Percentiles rank a stretch among this genome's conserved stretches.
These are phyloP conservation scores for Dicrurus megarhynchus DNA, from an alignment of 2,113 vertebrate genomes.

Conservation along the genomic window DNA sequence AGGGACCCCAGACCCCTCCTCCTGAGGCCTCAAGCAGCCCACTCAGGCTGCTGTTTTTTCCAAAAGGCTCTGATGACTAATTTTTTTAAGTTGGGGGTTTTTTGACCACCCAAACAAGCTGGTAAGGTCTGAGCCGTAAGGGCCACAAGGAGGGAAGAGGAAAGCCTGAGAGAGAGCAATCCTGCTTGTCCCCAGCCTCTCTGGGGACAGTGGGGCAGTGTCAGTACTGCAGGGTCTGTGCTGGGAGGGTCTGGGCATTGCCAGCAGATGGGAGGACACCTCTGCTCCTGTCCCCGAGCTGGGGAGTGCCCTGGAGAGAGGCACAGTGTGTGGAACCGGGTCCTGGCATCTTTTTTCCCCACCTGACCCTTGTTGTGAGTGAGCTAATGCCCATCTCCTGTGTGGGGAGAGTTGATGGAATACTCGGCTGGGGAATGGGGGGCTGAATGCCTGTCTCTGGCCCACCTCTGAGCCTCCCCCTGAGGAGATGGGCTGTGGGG, in stretches of 20 bases:
- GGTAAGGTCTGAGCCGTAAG: not conserved
- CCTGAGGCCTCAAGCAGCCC: not conserved
- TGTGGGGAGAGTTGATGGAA: not conserved
- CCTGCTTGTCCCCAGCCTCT: not conserved
- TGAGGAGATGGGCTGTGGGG: not conserved
- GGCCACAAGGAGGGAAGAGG: not conserved
- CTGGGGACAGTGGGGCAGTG: not conserved
- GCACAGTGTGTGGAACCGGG: not conserved
- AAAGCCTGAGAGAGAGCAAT: not conserved
- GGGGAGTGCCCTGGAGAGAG: not conserved
- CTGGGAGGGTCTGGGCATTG: not conserved
- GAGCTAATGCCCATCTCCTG: not conserved
- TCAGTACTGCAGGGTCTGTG: not conserved
- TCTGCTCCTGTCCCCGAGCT: not conserved
- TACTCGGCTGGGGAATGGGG: rapidly evolving
- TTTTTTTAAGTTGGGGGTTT: not conserved
- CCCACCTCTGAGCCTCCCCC: not conserved
- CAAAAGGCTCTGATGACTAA: not conserved
- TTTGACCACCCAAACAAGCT: not conserved
- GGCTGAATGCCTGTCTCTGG: not conserved
- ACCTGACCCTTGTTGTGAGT: not conserved
- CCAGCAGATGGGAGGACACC: not conserved
- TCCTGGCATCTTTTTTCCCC: not conserved
- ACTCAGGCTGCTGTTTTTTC: not conserved
- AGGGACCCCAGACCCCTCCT: not conserved